These are phyloP conservation scores for Lophotriccus pileatus DNA, from an alignment of 2,797 vertebrate species.

Conservation along the genomic window DNA sequence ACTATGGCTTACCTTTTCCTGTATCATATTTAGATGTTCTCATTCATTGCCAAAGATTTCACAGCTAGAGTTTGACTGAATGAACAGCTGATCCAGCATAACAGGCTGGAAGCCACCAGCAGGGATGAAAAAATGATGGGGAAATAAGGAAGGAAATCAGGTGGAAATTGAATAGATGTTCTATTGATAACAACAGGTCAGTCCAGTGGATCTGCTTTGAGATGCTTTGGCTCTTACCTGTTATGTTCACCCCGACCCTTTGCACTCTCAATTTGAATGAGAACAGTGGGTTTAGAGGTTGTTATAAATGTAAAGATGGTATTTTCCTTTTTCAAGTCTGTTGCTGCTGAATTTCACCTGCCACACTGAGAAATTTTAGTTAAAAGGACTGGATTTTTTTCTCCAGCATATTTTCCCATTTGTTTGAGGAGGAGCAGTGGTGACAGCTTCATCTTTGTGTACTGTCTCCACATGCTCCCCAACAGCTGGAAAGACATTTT, in stretches of 20 bases:
- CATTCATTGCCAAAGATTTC: neutral
- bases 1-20: neutral
- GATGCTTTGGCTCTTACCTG: neutral
- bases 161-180: neutral
- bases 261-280: neutral
- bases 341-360: neutral
- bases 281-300: neutral
- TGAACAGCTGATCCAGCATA: neutral
- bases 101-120: neutral
- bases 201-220: neutral
- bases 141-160: neutral
- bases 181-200: neutral
- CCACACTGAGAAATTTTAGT: neutral
- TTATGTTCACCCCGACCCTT: neutral
- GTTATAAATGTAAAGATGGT: neutral
- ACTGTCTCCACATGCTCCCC: neutral
- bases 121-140: neutral
- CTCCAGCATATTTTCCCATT: neutral
- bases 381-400: neutral
- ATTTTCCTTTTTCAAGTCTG: neutral
- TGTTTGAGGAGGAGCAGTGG: neutral
- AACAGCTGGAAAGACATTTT: neutral
- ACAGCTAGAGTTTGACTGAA: neutral
- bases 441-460: neutral
- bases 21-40: neutral